Conservation (phyloP, 2,113 vertebrate genomes). For the Corvus hawaiiensis region DNA sequence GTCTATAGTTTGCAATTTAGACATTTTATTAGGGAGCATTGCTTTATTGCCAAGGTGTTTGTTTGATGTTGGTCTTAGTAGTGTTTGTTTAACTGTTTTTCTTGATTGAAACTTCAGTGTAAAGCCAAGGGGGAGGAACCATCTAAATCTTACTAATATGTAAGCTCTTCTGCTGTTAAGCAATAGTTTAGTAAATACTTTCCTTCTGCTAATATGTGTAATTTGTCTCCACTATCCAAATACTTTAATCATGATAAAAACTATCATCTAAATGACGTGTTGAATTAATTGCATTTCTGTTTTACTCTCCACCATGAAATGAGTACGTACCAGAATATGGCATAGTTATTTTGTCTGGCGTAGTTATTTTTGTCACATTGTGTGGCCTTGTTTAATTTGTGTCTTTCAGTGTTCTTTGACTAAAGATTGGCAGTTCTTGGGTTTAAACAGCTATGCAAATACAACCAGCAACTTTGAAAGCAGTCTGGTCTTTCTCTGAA, state of each 20-base stretch:
- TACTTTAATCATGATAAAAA: background rate
- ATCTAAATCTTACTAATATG: background rate
- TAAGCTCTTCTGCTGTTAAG: background rate
- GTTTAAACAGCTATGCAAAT: background rate
- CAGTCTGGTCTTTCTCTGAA: background rate
- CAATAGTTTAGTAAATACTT: background rate
- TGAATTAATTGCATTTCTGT: background rate
- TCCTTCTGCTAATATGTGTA: background rate
- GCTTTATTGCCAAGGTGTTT: background rate
- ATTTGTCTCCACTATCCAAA: background rate
- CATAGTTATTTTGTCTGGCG: background rate
- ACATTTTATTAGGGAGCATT: background rate
- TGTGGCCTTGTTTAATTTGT: background rate
- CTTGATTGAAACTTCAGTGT: background rate
- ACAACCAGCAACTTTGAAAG: background rate
- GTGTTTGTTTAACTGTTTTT: background rate
- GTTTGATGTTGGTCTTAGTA: background rate
- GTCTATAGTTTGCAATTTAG: background rate
- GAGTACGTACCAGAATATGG: background rate
- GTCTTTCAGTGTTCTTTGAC: background rate
- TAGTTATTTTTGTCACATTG: background rate
- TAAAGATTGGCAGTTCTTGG: background rate
- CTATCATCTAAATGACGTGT: background rate
- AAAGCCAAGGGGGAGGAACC: background rate
- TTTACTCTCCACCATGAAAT: background rate